A percentile compares a stretch with the other conserved stretches of the same genome.
Conservation (phyloP, 2,888 invertebrate species). For the Rotaria magnacalcarata region DNA sequence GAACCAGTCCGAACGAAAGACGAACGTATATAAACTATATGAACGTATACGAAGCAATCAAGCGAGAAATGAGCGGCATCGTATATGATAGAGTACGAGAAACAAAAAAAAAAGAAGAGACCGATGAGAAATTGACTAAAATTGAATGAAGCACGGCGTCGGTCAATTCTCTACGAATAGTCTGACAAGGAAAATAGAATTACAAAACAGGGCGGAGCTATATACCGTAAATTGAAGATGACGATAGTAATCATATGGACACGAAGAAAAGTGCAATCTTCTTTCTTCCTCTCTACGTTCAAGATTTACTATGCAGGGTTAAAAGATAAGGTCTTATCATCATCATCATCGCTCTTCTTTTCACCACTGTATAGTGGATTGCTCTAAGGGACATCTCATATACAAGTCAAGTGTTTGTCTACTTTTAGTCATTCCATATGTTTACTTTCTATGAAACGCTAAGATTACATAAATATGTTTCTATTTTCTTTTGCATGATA, state of each 20-base stretch:
- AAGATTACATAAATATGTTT: background rate
- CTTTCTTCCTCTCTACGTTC: background rate
- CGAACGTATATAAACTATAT: background rate
- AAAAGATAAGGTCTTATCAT: conserved; percentile 23
- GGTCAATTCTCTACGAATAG: background rate
- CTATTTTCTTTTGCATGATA: background rate
- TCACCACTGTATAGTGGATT: background rate
- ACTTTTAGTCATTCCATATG: conserved; percentile 23
- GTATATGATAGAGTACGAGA: background rate
- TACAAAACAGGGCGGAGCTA: background rate
- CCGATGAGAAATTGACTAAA: background rate
- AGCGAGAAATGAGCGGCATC: background rate
- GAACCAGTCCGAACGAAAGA: background rate
- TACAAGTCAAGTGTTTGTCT: conserved; percentile 22
- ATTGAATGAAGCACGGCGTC: background rate
- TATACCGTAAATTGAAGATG: background rate
- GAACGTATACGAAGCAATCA: background rate
- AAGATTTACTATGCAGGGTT: background rate
- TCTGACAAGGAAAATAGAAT: conserved; percentile 12
- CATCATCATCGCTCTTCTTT: conserved; percentile 17
- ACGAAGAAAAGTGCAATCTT: background rate
- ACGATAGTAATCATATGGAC: background rate
- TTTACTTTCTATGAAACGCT: background rate
- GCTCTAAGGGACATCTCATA: conserved; percentile 16
- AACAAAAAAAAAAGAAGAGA: background rate